phyloP scores from a whole-genome alignment of 1,140 invertebrate species.

The Elysia chlorotica region DNA sequence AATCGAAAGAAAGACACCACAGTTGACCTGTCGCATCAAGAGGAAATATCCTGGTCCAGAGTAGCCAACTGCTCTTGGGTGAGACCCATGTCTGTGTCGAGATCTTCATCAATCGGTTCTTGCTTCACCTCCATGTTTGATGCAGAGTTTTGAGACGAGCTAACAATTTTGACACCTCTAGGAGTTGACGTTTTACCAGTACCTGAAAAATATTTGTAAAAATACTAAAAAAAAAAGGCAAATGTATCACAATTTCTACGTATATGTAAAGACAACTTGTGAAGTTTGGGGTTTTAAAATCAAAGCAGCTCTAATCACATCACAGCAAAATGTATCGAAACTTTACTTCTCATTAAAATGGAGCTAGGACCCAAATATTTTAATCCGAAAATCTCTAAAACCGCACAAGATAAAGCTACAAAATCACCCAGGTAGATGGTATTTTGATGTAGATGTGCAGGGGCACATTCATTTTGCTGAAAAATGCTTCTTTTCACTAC shows the following conservation, averaged over 20 bases:
- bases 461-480: no score
- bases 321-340: not conserved
- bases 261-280: not conserved
- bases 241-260: not conserved
- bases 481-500: no score
- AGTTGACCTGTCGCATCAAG: no score
- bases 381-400: not conserved
- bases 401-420: no score
- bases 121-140: not conserved
- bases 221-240: not conserved
- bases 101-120: constrained; percentile 6
- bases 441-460: no score
- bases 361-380: not conserved
- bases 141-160: not conserved
- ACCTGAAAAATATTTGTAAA: not conserved
- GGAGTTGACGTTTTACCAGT: not conserved
- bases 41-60: not conserved
- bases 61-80: not conserved
- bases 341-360: not conserved
- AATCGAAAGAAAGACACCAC: no score
- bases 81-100: not conserved
- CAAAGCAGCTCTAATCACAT: not conserved
- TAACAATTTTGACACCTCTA: constrained; percentile 18
- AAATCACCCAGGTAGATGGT: no score
- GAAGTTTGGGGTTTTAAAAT: not conserved